A percentile compares a stretch with the other conserved stretches of the same genome.
Evolutionary conservation across 2,888 invertebrate species (phyloP).

Genomic region (Xylophagus ater): DNA sequence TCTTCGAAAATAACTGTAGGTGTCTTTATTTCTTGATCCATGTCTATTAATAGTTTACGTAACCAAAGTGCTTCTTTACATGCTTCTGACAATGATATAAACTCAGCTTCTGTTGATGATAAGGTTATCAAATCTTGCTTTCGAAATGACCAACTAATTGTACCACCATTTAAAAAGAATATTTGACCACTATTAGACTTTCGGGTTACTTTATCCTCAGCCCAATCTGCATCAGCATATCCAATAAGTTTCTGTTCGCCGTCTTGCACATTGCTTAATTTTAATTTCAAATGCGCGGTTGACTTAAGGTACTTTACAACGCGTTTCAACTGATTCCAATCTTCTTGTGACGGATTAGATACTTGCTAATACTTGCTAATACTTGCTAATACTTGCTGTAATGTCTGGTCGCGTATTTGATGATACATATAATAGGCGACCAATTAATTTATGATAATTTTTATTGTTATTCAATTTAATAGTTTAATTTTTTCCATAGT

Average conservation of each 20-base stretch:
- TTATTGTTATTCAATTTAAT: too few relatives aligned
- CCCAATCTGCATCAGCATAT: conserved; percentile 20
- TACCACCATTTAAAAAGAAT: conserved; percentile 9
- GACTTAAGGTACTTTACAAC: conserved; percentile 20
- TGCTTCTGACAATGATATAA: conserved; percentile 19
- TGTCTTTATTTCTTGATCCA: conserved; percentile 4
- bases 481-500: too few relatives aligned
- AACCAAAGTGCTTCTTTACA: conserved; percentile 18
- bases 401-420: too few relatives aligned
- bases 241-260: conserved; percentile 4
- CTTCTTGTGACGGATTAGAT: conserved; percentile 18
- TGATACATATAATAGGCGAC: too few relatives aligned
- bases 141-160: conserved; percentile 11
- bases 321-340: conserved; percentile 23
- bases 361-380: too few relatives aligned
- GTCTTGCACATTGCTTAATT: conserved; percentile 14
- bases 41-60: conserved; percentile 14
- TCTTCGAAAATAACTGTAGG: conserved; percentile 23
- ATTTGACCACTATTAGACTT: conserved; percentile 13
- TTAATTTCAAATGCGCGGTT: too few relatives aligned
- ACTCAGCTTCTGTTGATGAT: too few relatives aligned
- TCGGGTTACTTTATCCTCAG: conserved; percentile 19
- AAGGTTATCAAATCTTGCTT: too few relatives aligned
- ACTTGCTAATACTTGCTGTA: too few relatives aligned
- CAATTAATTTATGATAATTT: too few relatives aligned